Percentiles rank a stretch among this genome's conserved stretches.
These are phyloP conservation scores for Castor canadensis DNA, from an alignment of 2,113 vertebrate species.

Conservation along the genomic window DNA sequence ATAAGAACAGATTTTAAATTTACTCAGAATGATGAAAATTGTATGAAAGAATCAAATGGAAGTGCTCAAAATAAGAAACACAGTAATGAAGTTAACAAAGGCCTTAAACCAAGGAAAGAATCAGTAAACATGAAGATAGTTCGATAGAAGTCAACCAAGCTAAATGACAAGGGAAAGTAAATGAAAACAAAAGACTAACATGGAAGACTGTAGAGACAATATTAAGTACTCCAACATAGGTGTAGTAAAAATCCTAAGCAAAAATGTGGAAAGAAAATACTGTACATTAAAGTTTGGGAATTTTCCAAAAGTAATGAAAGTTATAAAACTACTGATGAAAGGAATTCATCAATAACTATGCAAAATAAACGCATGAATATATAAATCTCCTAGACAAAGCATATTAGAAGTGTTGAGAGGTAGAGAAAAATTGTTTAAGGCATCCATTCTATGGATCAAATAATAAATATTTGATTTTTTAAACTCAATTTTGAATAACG, in stretches of 20 bases:
- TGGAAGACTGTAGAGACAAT: neutral
- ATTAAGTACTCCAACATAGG: neutral
- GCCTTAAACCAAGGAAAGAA: neutral
- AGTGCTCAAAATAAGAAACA: neutral
- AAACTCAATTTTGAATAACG: too few species aligned
- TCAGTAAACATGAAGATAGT: neutral
- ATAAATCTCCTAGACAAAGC: neutral
- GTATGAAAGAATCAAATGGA: neutral
- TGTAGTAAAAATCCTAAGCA: neutral
- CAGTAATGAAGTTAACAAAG: neutral
- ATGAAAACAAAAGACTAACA: neutral
- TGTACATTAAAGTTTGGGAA: neutral
- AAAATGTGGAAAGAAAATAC: neutral
- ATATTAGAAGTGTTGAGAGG: neutral
- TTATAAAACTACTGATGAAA: neutral
- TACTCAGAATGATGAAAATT: neutral
- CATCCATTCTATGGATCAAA: neutral
- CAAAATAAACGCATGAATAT: neutral
- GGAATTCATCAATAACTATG: neutral
- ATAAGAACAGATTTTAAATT: constrained; percentile 10
- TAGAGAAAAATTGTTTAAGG: neutral
- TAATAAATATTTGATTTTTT: too few species aligned
- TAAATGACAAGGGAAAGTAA: neutral
- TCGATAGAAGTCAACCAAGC: neutral
- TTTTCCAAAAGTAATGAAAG: neutral